Evolutionary conservation across 2,797 vertebrate genomes (phyloP).

Genomic region (Lates japonicus): DNA sequence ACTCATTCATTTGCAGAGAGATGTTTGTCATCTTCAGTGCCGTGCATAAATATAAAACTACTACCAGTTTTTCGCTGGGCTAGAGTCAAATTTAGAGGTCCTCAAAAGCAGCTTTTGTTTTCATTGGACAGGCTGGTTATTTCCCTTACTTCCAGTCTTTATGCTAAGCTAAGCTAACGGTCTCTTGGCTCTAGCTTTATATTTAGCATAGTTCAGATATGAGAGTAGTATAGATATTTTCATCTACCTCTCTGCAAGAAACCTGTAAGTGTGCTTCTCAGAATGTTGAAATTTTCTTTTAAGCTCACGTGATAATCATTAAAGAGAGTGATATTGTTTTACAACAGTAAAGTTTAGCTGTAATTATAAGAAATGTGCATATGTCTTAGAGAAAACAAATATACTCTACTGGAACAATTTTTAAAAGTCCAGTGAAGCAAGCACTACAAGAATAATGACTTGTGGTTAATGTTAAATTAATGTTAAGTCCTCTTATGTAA

Average conservation of each 20-base stretch:
- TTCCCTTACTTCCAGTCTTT: not conserved
- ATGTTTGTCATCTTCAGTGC: not conserved
- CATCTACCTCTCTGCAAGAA: not conserved
- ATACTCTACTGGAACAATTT: no score
- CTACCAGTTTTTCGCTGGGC: no score
- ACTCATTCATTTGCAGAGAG: not conserved
- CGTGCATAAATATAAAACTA: not conserved
- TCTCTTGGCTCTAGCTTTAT: not conserved
- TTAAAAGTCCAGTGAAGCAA: not conserved
- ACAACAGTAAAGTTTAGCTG: not conserved
- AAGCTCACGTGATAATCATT: no score
- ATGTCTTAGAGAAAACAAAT: not conserved
- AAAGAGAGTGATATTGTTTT: not conserved
- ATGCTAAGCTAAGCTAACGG: not conserved
- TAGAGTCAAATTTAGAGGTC: not conserved
- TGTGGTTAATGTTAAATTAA: not conserved
- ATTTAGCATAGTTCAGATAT: not conserved
- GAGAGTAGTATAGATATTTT: not conserved
- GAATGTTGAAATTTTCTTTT: not conserved
- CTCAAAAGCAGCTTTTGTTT: not conserved
- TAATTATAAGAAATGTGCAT: not conserved
- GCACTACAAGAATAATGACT: not conserved
- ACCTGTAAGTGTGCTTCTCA: not conserved
- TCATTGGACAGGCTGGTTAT: not conserved
- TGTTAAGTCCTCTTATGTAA: not conserved